These are phyloP conservation scores for Bufo bufo DNA, from an alignment of 2,113 vertebrate genomes.

Conservation along the genomic window DNA sequence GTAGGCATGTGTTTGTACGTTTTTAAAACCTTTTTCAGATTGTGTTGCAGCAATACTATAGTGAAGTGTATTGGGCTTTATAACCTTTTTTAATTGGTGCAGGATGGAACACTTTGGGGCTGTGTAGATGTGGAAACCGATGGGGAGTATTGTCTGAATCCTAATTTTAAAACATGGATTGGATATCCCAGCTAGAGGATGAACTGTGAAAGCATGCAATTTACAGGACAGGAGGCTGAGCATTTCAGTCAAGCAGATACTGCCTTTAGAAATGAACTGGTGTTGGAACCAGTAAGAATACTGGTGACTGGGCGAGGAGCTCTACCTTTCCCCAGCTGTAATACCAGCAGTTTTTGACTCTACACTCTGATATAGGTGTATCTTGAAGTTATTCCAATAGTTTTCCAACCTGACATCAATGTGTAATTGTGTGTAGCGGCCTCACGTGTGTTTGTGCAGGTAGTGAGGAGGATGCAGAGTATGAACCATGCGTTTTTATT, in stretches of 20 bases:
- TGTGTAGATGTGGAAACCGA: not conserved
- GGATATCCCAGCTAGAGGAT: not conserved
- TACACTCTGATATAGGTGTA: not conserved
- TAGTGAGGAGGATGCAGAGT: conserved; percentile 65
- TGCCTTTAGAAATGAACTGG: conserved; percentile 1
- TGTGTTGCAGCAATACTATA: conserved; percentile 60
- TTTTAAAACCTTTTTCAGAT: conserved; percentile 48
- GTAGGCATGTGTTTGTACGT: conserved; percentile 34
- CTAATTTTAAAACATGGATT: not conserved
- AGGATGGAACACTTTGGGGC: not conserved
- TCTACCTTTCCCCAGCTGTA: not conserved
- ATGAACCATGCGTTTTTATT: conserved; percentile 4
- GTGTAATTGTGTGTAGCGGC: conserved; percentile 67
- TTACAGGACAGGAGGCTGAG: not conserved
- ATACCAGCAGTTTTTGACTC: not conserved
- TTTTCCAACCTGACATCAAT: conserved; percentile 51
- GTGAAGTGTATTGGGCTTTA: conserved; percentile 62
- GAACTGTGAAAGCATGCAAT: not conserved
- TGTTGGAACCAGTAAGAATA: not conserved
- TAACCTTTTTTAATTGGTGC: not conserved
- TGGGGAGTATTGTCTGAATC: not conserved
- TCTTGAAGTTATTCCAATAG: conserved; percentile 31
- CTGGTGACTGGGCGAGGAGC: not conserved
- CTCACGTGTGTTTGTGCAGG: conserved; percentile 67
- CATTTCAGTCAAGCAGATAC: not conserved